These are phyloP conservation scores for Nomada flava DNA, from an alignment of 2,888 invertebrate genomes.

Conservation along the genomic window DNA sequence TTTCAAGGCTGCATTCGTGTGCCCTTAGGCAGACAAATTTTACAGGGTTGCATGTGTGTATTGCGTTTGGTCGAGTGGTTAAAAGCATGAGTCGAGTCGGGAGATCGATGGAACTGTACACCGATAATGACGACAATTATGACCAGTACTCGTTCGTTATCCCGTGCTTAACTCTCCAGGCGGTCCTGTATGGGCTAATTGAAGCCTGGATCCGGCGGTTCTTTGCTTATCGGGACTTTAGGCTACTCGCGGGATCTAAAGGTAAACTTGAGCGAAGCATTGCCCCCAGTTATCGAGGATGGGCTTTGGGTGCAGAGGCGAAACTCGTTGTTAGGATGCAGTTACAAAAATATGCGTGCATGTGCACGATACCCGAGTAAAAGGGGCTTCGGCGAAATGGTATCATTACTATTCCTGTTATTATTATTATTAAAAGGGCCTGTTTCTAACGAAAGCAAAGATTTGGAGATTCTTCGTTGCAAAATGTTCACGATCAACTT, in stretches of 20 bases:
- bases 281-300: neutral
- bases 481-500: too few relatives aligned
- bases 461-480: too few relatives aligned
- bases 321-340: neutral
- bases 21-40: slow-evolving; percentile 11
- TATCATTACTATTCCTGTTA: too few relatives aligned
- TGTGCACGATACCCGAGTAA: too few relatives aligned
- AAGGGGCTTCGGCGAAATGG: too few relatives aligned
- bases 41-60: neutral
- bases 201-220: neutral
- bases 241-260: neutral
- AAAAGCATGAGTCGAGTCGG: neutral
- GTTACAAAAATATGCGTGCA: too few relatives aligned
- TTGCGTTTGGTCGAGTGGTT: too few relatives aligned
- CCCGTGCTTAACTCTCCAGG: neutral
- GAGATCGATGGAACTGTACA: neutral
- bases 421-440: too few relatives aligned
- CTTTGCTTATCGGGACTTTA: slow-evolving; percentile 1
- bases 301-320: too few relatives aligned
- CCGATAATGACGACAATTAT: slow-evolving; percentile 17
- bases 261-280: neutral
- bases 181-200: neutral
- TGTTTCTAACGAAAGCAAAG: too few relatives aligned
- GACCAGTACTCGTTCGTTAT: neutral
- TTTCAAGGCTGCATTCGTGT: neutral